Percentiles rank a stretch among this genome's conserved stretches.
Evolutionary conservation across 1,140 invertebrate genomes (phyloP).

Genomic region (Aphaenogaster floridana): DNA sequence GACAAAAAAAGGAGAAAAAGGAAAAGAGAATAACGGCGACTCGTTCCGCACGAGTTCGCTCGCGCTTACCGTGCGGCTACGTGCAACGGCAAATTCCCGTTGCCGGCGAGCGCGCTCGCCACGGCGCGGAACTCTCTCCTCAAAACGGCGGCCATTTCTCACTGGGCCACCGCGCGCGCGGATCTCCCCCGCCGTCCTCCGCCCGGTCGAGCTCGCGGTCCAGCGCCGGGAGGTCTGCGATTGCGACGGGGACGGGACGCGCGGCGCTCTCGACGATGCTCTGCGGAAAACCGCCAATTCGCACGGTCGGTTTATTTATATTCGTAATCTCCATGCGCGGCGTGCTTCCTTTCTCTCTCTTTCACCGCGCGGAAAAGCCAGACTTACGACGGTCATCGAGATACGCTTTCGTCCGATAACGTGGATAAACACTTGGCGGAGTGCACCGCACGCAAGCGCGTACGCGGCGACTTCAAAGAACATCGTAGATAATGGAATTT

Average conservation of each 20-base stretch:
- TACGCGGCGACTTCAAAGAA: too few species aligned
- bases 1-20: neutral
- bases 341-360: constrained; percentile 24
- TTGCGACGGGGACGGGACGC: constrained; percentile 28
- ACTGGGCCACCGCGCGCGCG: constrained; percentile 62
- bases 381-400: constrained; percentile 53
- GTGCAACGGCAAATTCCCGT: constrained; percentile 73
- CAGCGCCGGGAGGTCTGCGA: constrained; percentile 35
- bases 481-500: too few species aligned
- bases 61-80: constrained; percentile 73
- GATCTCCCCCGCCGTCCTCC: constrained; percentile 45
- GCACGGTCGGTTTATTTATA: constrained; percentile 64
- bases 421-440: neutral
- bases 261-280: constrained; percentile 52
- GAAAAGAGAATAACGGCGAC: neutral
- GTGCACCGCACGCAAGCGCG: neutral
- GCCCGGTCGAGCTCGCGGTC: constrained; percentile 63
- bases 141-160: constrained; percentile 82
- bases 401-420: neutral
- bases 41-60: constrained; percentile 20
- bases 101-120: constrained; percentile 76
- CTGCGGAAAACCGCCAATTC: constrained; percentile 20
- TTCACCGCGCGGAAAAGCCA: constrained; percentile 5
- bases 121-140: constrained; percentile 77
- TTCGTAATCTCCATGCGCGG: constrained; percentile 65